Evolutionary conservation across 1,140 invertebrate genomes (phyloP), one percentile per base, ranked within the genome.

Genomic region (Littorina saxatilis): DNA sequence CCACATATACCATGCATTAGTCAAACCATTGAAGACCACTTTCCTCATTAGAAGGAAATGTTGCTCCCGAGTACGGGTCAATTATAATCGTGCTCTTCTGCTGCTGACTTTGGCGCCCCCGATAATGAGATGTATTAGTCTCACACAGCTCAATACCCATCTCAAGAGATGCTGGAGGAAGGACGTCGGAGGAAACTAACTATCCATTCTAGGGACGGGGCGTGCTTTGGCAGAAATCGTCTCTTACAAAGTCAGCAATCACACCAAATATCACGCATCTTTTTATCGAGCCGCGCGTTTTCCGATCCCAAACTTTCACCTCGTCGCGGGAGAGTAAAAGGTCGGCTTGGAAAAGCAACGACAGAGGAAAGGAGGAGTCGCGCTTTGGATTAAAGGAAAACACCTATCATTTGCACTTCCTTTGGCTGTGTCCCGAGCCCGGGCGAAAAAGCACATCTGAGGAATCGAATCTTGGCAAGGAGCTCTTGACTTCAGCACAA

Each of bases 331-430:
- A 58, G 32, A 55, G 50, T 58, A 32, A 76, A 55, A 58, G 50
- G 35, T 39, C n/a, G 55, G 52, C 37, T 39, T 76, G 74, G 50
- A 76, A 76, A 76, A 76, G 74, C 74, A 76, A 23, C 74, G 74
- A 76, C 74, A 58, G 35, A 61, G 74, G 74, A 76, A 76, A 76
- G 74, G 52, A 76, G 74, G 74, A 50, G 74, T 29, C 50, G 74
- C 35, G 55, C 52, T 58, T 61, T 76, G 55, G 74, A 76, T 76
- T 27, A 50, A 76, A 76, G 74, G 74, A 76, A 76, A 76, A 76
- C 74, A 76, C 74, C 74, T 58, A 76, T 76, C 74, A 76, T 61
- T 75, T 39, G 50, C 50, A 61, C 52, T 76, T 76, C 74, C 74
- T 32, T 37, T 23, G 2, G 17, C 68, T 17, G 68, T 40, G 17